These are phyloP conservation scores for Leiothrix lutea DNA, from an alignment of 2,113 vertebrate species.

Conservation along the genomic window DNA sequence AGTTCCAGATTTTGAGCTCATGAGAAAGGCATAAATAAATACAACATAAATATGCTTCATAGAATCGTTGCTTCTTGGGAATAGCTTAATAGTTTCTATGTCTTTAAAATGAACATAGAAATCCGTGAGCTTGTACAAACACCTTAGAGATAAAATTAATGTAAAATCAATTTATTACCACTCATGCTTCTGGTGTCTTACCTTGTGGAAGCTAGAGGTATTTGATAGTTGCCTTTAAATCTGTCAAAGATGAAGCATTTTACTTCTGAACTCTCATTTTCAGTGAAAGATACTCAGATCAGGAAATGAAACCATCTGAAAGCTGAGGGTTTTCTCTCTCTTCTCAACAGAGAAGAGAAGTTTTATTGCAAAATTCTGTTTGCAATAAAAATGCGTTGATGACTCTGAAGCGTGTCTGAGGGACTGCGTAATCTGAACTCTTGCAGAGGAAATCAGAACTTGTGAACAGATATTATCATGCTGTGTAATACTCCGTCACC, in stretches of 20 bases:
- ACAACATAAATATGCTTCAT: not conserved
- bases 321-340: not conserved
- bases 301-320: constrained; percentile 18
- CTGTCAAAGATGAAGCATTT: not conserved
- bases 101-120: not conserved
- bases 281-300: not conserved
- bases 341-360: not conserved
- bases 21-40: not conserved
- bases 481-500: not conserved
- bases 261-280: not conserved
- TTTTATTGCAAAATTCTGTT: not conserved
- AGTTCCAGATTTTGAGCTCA: not conserved
- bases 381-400: not conserved
- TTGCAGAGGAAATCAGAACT: not conserved
- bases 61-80: not conserved
- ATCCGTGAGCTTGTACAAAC: not conserved
- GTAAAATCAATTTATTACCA: not conserved
- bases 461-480: not conserved
- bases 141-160: not conserved
- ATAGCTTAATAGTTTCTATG: not conserved
- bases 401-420: not conserved
- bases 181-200: not conserved
- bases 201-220: not conserved
- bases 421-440: not conserved
- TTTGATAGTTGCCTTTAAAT: not conserved